These are phyloP conservation scores for Rhodophaea formosa DNA, from an alignment of 2,888 invertebrate genomes.

Conservation along the genomic window DNA sequence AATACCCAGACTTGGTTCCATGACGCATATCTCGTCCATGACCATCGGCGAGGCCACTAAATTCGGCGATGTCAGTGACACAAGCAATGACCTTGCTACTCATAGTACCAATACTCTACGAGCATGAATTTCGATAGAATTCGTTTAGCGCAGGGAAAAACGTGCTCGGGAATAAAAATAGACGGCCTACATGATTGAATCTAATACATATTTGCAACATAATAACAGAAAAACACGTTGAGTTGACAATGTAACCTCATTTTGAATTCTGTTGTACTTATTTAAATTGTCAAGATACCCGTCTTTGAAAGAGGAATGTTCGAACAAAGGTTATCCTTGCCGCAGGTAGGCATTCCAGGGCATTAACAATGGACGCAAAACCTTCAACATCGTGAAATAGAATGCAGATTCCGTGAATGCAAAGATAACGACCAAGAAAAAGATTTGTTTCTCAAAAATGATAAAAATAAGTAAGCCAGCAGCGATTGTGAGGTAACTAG, in stretches of 20 bases:
- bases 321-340: slow-evolving; percentile 5
- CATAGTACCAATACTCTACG: neutral
- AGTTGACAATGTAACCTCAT: neutral
- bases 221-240: too few species aligned
- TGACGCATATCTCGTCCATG: slow-evolving; percentile 17
- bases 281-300: slow-evolving; percentile 1
- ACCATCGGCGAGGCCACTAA: slow-evolving; percentile 22
- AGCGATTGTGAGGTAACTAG: neutral
- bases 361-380: slow-evolving; percentile 7
- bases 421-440: neutral
- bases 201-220: too few species aligned
- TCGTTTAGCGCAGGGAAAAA: too few species aligned
- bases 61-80: neutral
- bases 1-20: neutral
- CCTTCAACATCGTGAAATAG: slow-evolving; percentile 2
- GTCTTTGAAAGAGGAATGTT: neutral
- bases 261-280: neutral
- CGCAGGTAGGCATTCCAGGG: slow-evolving; percentile 4
- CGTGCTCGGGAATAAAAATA: too few species aligned
- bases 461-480: neutral
- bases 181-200: too few species aligned
- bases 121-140: too few species aligned
- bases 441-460: neutral
- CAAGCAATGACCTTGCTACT: neutral
- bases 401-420: neutral